Base-by-base conservation (phyloP, 1,140 invertebrate genomes). In the Littorina saxatilis region DNA sequence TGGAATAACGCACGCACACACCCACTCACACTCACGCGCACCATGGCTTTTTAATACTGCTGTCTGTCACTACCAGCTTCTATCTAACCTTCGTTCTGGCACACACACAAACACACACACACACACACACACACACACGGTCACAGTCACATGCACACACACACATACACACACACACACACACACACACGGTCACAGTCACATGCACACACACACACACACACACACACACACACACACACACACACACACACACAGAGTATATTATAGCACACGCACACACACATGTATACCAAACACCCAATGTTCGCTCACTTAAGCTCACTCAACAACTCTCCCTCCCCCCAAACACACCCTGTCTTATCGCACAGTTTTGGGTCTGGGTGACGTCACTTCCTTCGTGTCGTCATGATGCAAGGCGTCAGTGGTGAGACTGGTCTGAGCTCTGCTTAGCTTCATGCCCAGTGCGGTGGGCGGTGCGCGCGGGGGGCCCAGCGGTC, bases 331-430 rank as follows among this genome's bases (percentile, higher is more conserved):
- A 63, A n/a, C 58, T 27, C 27, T 63, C 9, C 58, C 17, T n/a
- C 58, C 9, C 58, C 27, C 58, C 40, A 39, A 35, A 40, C 68
- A 72, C 13, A 72, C 68, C 20, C 40, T 23, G 29, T 32, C 23
- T 72, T 43, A 73, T 52, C 70, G 70, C 2, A 73, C 70, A 32
- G 70, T 73, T 50, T 50, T 73, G 40, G 70, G 70, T 32, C 70
- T 27, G 9, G 70, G 70, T 73, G 70, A 73, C 70, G 40, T 50
- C 66, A 39, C 5, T 3, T 23, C n/a, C 13, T 50, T n/a, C 0
- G 4, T 23, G n/a, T 20, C 27, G 23, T 5, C 9, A 13, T 47
- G 43, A 32, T 73, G 70, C n/a, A 47, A 27, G 20, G 7, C 70
- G 43, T 50, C 40, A 37, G 68, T 17, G 9, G 37, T 72, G 35